phyloP scores from a whole-genome alignment of 2,888 invertebrate species.

The Empis livida region DNA sequence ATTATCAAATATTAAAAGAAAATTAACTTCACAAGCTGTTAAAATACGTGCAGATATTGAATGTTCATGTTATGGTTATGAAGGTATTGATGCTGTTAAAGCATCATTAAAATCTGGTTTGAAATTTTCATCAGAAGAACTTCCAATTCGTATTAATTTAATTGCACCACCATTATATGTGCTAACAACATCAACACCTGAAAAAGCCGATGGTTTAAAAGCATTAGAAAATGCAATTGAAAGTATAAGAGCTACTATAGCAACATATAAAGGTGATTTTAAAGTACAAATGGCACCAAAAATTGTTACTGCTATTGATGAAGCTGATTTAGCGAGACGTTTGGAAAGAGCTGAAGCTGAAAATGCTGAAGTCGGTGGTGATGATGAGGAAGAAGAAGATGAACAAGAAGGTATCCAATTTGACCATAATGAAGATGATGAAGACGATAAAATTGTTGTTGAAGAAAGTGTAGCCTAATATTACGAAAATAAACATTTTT shows the following conservation, averaged over 20 bases:
- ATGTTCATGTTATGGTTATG: constrained; percentile 91
- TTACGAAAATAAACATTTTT: too few relatives aligned
- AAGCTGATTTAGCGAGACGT: constrained; percentile 85
- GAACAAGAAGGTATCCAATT: constrained; percentile 42
- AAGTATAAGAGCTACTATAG: constrained; percentile 72
- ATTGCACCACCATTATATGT: constrained; percentile 97
- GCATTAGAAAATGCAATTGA: constrained; percentile 82
- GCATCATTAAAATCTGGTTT: constrained; percentile 82
- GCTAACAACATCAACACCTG: constrained; percentile 96
- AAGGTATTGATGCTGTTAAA: constrained; percentile 98
- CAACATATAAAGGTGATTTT: constrained; percentile 77
- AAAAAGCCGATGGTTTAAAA: constrained; percentile 85
- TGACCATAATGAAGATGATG: constrained; percentile 16
- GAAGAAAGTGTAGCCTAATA: neutral
- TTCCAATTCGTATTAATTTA: constrained; percentile 96
- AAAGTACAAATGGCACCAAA: constrained; percentile 94
- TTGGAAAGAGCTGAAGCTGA: constrained; percentile 89
- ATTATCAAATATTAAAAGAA: constrained; percentile 86
- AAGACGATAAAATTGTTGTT: neutral
- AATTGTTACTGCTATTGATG: constrained; percentile 96
- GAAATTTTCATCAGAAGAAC: constrained; percentile 76
- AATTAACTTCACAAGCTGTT: constrained; percentile 93
- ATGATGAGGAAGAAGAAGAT: constrained; percentile 72
- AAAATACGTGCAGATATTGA: constrained; percentile 90
- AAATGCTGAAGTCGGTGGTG: constrained; percentile 87